Conservation (phyloP, 2,113 vertebrate species). For the Anhinga rufa region DNA sequence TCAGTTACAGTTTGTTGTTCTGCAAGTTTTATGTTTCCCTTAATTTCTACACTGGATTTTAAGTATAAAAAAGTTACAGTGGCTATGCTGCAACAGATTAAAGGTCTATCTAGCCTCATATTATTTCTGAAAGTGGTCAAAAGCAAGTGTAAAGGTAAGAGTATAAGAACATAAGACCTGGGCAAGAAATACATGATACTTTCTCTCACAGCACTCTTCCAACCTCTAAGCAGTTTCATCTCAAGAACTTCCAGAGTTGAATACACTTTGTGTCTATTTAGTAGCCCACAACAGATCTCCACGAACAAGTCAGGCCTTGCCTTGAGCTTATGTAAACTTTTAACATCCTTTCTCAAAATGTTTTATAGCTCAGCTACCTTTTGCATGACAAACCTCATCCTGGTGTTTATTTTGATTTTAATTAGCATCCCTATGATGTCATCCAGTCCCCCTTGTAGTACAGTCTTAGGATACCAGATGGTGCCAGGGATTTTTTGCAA, state of each 20-base stretch:
- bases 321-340: background rate
- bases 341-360: background rate
- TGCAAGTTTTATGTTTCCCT: background rate
- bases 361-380: background rate
- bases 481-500: background rate
- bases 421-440: background rate
- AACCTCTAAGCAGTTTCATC: background rate
- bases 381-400: background rate
- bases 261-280: background rate
- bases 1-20: background rate
- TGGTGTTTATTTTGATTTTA: background rate
- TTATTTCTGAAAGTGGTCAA: background rate
- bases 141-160: background rate
- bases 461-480: background rate
- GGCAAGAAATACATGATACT: background rate
- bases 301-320: background rate
- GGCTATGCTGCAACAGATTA: background rate
- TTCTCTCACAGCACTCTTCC: background rate
- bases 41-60: background rate
- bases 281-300: background rate
- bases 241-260: background rate
- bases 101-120: background rate
- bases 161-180: background rate
- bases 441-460: accelerated
- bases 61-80: background rate